Base-by-base conservation (phyloP, 2,797 vertebrate genomes). In the Poecilia picta region DNA sequence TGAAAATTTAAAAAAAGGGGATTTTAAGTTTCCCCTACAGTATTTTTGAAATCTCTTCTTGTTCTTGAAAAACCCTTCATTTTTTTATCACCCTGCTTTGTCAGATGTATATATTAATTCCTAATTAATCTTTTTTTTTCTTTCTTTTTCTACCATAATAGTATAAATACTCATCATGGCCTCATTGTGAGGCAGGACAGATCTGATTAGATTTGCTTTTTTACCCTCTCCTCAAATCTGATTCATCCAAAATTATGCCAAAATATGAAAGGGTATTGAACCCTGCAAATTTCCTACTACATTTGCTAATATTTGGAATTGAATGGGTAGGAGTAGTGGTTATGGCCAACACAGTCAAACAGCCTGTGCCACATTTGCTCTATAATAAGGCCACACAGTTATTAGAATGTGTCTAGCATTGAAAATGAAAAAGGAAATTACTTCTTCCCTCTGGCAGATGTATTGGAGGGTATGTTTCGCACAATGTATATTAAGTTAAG, bases 341-440 rank as follows among this genome's bases (percentile, higher is more conserved):
- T 71, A 76, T 80, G 83, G 79, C 74, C 72, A 18, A 76, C n/a
- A 53, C 70, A 57, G 12, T 73, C 55, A 80, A 87, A 76, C 49
- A 74, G 25, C 39, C 64, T 36, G 57, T 33, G 12, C 62, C 74
- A 64, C 51, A 83, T 81, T 86, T 81, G 84, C 76, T 75, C 46
- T 72, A 80, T 82, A 85, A 85, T 86, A 86, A 87, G 78, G 78
- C 86, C 68, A 10, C 41, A 18, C 73, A 83, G 59, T 81, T 82
- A 81, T 90, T 85, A 78, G 64, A 85, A 74, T 71, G 78, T 78
- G 77, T 75, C 64, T 62, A 85, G 83, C 74, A 75, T 13, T 82
- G 89, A 76, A 88, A 91, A 88, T 88, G 89, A 89, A 81, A 86
- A 76, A 83, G 83, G 43, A 80, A 85, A 91, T 88, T 10, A 82